Evolutionary conservation across 2,797 vertebrate genomes (phyloP).

Genomic region (Rhynchotus rufescens): DNA sequence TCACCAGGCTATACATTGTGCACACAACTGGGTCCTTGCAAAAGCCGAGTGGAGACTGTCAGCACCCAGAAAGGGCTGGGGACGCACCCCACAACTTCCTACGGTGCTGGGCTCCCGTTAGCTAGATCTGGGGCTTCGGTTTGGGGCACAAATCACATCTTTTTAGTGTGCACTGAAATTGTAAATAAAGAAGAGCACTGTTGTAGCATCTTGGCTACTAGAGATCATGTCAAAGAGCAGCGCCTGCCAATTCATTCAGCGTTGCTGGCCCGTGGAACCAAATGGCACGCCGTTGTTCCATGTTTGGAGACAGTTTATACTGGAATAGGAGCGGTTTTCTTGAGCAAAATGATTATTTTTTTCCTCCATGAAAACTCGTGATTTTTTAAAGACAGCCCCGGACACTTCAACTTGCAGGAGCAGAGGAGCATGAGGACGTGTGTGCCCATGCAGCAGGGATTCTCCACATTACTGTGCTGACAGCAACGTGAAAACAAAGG

Average conservation of each 20-base stretch:
- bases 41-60: not conserved
- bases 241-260: constrained; percentile 68
- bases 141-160: not conserved
- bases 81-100: not conserved
- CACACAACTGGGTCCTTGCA: not conserved
- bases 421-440: not conserved
- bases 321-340: constrained; percentile 34
- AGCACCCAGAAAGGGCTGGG: not conserved
- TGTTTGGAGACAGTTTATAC: constrained; percentile 55
- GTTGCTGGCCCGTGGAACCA: constrained; percentile 45
- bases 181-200: not conserved
- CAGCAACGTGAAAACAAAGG: not conserved
- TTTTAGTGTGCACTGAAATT: not conserved
- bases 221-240: not conserved
- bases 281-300: constrained; percentile 43
- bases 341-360: constrained; percentile 27
- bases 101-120: not conserved
- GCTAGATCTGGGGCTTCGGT: not conserved
- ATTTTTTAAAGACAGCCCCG: constrained; percentile 38
- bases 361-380: not conserved
- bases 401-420: not conserved
- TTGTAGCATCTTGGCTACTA: constrained; percentile 1
- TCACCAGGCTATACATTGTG: constrained; percentile 4
- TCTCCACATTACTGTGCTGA: not conserved
- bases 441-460: not conserved